Evolutionary conservation across 2,888 invertebrate genomes (phyloP).

Genomic region (Megastigmus dorsalis): DNA sequence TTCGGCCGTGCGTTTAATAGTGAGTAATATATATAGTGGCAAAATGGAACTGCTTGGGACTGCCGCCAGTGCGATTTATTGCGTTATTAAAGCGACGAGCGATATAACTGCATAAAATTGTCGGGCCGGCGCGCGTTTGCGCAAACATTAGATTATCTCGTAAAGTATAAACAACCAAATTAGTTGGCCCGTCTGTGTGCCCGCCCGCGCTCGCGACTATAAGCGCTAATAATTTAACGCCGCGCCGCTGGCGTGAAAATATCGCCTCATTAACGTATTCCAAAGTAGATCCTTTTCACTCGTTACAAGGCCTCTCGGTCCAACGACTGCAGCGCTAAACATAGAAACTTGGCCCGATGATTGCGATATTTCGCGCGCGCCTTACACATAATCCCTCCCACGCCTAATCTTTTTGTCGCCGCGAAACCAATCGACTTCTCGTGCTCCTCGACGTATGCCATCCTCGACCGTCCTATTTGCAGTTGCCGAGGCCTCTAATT

Average conservation of each 20-base stretch:
- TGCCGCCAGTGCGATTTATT: too few relatives aligned
- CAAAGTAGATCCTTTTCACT: slow-evolving; percentile 36
- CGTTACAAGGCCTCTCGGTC: too few relatives aligned
- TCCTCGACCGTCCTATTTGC: too few relatives aligned
- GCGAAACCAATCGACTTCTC: too few relatives aligned
- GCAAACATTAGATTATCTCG: slow-evolving; percentile 46
- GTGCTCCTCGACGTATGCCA: too few relatives aligned
- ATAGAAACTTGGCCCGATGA: not conserved
- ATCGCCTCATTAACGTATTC: slow-evolving; percentile 37
- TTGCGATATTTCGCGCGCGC: not conserved
- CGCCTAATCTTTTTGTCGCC: too few relatives aligned
- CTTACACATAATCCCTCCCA: too few relatives aligned
- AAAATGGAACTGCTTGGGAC: slow-evolving; percentile 20
- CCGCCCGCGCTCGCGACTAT: not conserved
- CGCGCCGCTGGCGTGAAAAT: slow-evolving; percentile 14
- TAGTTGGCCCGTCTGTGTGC: too few relatives aligned
- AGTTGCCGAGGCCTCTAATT: too few relatives aligned
- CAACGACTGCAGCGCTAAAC: too few relatives aligned
- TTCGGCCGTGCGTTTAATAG: slow-evolving; percentile 5
- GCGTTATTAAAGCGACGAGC: slow-evolving; percentile 46
- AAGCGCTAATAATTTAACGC: slow-evolving; percentile 45
- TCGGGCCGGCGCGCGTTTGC: slow-evolving; percentile 17
- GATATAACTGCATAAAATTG: slow-evolving; percentile 49
- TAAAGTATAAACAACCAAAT: slow-evolving; percentile 45
- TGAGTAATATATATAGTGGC: not conserved